Conservation (phyloP, 2,797 vertebrate species). For the Anas bahamensis region DNA sequence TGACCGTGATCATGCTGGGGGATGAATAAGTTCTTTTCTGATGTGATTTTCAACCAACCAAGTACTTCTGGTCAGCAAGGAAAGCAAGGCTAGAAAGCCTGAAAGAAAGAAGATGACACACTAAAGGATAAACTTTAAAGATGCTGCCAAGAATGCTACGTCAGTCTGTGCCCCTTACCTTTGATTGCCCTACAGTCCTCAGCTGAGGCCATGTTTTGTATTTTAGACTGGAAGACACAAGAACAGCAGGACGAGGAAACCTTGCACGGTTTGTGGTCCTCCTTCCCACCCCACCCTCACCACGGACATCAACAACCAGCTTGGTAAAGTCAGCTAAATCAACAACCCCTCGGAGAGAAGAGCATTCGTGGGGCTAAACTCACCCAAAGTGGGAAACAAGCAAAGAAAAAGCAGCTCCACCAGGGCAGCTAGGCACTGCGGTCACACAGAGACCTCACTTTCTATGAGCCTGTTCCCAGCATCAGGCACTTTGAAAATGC, state of each 20-base stretch:
- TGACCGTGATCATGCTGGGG: no score
- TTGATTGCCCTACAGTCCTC: not conserved
- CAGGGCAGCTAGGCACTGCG: not conserved
- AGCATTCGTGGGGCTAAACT: not conserved
- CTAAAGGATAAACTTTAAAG: not conserved
- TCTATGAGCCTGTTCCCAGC: not conserved
- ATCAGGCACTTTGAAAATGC: not conserved
- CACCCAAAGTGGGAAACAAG: not conserved
- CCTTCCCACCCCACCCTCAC: accelerated
- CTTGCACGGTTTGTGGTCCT: not conserved
- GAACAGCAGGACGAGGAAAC: not conserved
- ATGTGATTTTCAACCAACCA: not conserved
- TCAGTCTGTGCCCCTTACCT: not conserved
- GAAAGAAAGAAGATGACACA: not conserved
- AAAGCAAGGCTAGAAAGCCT: not conserved
- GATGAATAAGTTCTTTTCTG: not conserved
- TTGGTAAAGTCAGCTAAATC: not conserved
- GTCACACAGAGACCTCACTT: not conserved
- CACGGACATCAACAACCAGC: not conserved
- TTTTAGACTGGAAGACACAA: not conserved
- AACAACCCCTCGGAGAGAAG: not conserved
- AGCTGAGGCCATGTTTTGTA: not conserved
- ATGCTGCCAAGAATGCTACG: not conserved
- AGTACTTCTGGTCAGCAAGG: not conserved
- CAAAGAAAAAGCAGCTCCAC: accelerated